These are phyloP conservation scores for Dolichoris vasculosae DNA, from an alignment of 1,140 invertebrate genomes.

Conservation along the genomic window DNA sequence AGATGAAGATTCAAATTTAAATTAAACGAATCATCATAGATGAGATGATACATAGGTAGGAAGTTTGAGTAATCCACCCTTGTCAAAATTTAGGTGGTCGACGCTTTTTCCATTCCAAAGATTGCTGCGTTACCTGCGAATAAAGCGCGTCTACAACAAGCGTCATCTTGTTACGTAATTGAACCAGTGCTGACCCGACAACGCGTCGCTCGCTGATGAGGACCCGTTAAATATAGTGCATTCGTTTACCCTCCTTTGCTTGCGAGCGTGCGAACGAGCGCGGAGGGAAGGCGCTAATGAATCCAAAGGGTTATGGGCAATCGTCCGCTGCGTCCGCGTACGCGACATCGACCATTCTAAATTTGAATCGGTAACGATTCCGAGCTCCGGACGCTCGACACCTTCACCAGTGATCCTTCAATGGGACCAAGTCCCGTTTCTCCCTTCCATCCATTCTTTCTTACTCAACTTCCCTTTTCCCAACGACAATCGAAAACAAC, in stretches of 20 bases:
- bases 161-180: constrained; percentile 27
- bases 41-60: background rate
- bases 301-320: background rate
- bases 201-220: background rate
- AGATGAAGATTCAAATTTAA: background rate
- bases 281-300: no score
- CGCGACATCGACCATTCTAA: background rate
- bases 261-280: no score
- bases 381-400: background rate
- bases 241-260: background rate
- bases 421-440: background rate
- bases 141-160: no score
- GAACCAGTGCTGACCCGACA: background rate
- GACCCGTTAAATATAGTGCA: constrained; percentile 49
- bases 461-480: no score
- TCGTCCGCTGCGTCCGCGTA: no score
- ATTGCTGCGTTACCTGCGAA: constrained; percentile 21
- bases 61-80: background rate
- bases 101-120: no score
- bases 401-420: background rate
- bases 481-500: no score
- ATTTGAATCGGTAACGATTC: background rate
- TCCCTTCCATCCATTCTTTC: background rate
- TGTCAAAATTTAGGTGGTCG: constrained; percentile 32
- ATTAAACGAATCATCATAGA: background rate